Percentiles rank a stretch among this genome's conserved stretches.
These are phyloP conservation scores for Corticium candelabrum DNA, from an alignment of 37 sponge, comb jelly and placozoan species.

Conservation along the genomic window DNA sequence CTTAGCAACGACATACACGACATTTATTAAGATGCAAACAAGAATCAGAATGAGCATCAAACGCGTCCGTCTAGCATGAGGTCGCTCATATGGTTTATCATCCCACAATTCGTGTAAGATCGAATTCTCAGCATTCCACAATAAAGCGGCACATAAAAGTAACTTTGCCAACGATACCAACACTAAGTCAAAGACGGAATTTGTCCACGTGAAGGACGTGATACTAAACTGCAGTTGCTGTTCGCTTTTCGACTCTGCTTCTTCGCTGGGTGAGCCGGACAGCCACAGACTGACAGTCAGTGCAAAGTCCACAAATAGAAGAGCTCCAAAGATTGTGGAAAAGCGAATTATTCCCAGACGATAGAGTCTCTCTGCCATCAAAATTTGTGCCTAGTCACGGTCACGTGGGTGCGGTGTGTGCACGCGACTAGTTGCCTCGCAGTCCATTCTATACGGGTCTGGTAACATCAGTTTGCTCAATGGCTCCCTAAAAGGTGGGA, in stretches of 20 bases:
- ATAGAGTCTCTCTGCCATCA: too few species aligned
- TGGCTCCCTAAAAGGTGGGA: too few species aligned
- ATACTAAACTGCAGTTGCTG: constrained; percentile 56
- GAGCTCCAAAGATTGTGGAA: neutral
- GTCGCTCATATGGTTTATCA: too few species aligned
- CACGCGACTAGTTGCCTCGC: too few species aligned
- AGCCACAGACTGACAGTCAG: neutral
- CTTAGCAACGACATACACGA: constrained; percentile 44
- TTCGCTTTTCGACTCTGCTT: neutral
- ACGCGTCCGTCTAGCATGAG: neutral
- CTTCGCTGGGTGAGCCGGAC: neutral
- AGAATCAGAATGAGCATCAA: constrained; percentile 20
- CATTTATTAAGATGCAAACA: neutral
- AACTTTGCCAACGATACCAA: constrained; percentile 40
- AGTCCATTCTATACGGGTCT: too few species aligned
- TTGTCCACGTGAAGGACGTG: constrained; percentile 37
- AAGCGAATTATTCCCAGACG: too few species aligned
- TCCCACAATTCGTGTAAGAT: too few species aligned
- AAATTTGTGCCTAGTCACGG: too few species aligned
- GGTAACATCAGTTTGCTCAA: too few species aligned
- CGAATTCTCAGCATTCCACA: too few species aligned
- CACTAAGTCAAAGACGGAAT: constrained; percentile 65
- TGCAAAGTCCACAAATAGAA: neutral
- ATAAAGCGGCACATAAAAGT: too few species aligned
- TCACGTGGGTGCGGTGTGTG: too few species aligned